Conservation (phyloP, 2,888 invertebrate species). For the Dorcus parallelipipedus region DNA sequence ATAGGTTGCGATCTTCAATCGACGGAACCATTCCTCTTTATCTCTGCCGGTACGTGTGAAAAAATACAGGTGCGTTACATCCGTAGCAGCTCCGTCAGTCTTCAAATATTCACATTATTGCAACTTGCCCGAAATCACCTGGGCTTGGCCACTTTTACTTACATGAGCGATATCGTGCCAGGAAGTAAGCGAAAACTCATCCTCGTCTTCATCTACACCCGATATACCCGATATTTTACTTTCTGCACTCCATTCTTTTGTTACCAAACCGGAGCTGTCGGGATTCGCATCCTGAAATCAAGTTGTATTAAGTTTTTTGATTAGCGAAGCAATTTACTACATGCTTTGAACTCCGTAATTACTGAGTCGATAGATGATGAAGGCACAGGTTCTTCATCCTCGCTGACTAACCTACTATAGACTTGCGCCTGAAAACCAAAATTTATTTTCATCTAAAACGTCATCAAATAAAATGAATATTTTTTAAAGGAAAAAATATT, state of each 20-base stretch:
- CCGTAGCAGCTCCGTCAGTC: neutral
- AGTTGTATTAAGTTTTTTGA: no score
- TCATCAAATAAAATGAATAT: neutral
- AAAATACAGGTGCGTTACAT: slow-evolving; percentile 36
- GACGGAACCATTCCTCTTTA: slow-evolving; percentile 82
- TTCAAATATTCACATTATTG: no score
- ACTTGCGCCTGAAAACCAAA: neutral
- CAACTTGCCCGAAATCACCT: no score
- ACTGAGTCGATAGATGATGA: no score
- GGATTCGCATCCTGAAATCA: no score
- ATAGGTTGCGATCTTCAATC: slow-evolving; percentile 38
- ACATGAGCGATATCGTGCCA: slow-evolving; percentile 9
- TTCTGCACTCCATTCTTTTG: neutral
- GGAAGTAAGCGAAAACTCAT: slow-evolving; percentile 14
- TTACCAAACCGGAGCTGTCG: no score
- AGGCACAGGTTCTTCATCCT: neutral
- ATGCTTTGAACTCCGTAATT: no score
- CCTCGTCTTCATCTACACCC: slow-evolving; percentile 13
- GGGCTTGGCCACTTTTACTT: neutral
- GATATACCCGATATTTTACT: no score
- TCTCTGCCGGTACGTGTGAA: slow-evolving; percentile 83
- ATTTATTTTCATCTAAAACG: neutral
- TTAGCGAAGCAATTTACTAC: no score
- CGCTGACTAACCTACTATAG: neutral
- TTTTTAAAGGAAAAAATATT: neutral